Evolutionary conservation across 2,888 invertebrate genomes (phyloP), one percentile per base, ranked within the genome.

Genomic region (Harpalus rubripes): DNA sequence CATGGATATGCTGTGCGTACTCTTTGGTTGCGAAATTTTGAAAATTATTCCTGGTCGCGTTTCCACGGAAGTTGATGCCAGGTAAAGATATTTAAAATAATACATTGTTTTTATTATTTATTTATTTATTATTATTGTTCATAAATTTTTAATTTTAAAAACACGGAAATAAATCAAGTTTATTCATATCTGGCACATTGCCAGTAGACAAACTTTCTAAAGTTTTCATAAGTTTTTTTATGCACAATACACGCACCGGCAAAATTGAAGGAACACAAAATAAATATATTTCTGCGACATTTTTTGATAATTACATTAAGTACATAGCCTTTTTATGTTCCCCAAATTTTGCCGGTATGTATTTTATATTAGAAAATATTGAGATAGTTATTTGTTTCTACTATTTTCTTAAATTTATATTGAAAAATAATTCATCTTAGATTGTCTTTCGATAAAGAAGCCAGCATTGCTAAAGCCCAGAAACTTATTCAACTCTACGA

Each of bases 31-130:
- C 90, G 99, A 99, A 93, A 99, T 99, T 88, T 93, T 99, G 76
- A 98, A 98, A 92, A 97, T 99, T 87, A 96, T 99, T 86, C 99
- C 99, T 12, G 99, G 99, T 7, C 93, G 99, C 87, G 98, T 99
- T 0, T 98, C 98, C 1, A 98, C 98, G 44, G 99, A 99, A 93
- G 97, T 99, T 72, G 98, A 99, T 93, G 98, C 98, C 52, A 95
- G 96, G 96, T 96, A 89, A 22, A 26, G 15, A 7, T 63, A 32
- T 32, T 32, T 4, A 32, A 32, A 3, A 22, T 22, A 22, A 22
- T 22, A 22, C 1, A 22, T 3, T n/a, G n/a, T n/a, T n/a, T n/a
- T n/a, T n/a, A n/a, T n/a, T n/a, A n/a, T n/a, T n/a, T n/a, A n/a
- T n/a, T n/a, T n/a, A n/a, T 2, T 22, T 22, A 1, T 22, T 22